A percentile compares a stretch with the other conserved stretches of the same genome.
Conservation (phyloP, 2,888 invertebrate species). For the Drosophila trichaetosa region DNA sequence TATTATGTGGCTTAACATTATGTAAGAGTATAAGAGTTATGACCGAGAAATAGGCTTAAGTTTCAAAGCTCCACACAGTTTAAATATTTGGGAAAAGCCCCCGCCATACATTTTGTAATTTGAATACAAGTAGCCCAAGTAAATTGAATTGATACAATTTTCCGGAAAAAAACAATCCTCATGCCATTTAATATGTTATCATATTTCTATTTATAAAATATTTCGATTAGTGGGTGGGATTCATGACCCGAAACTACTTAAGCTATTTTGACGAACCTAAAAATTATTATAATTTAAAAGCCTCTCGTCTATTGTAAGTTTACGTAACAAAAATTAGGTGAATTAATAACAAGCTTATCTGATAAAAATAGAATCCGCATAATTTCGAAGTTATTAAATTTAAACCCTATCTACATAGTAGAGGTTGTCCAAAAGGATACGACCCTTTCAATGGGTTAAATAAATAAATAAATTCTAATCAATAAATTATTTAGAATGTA, state of each 20-base stretch:
- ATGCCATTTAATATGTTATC: background rate
- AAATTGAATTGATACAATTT: background rate
- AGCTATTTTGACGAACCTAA: background rate
- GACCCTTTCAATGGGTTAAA: background rate
- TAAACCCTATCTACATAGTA: background rate
- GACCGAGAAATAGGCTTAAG: background rate
- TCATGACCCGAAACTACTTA: background rate
- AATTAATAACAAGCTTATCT: background rate
- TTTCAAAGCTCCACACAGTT: background rate
- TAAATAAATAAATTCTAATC: background rate
- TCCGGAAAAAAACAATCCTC: background rate
- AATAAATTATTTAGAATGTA: background rate
- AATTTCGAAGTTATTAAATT: background rate
- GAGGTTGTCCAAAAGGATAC: background rate
- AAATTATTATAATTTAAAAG: conserved; percentile 8
- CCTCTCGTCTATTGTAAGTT: conserved; percentile 11
- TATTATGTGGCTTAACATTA: conserved; percentile 18
- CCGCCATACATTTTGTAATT: background rate
- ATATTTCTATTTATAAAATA: background rate
- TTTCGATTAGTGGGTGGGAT: background rate
- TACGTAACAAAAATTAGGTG: background rate
- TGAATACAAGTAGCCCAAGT: background rate
- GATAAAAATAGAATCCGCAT: background rate
- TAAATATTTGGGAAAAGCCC: background rate
- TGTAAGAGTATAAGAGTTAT: conserved; percentile 1